Base-by-base conservation (phyloP, 2,797 vertebrate species). In the Cottoperca gobio region DNA sequence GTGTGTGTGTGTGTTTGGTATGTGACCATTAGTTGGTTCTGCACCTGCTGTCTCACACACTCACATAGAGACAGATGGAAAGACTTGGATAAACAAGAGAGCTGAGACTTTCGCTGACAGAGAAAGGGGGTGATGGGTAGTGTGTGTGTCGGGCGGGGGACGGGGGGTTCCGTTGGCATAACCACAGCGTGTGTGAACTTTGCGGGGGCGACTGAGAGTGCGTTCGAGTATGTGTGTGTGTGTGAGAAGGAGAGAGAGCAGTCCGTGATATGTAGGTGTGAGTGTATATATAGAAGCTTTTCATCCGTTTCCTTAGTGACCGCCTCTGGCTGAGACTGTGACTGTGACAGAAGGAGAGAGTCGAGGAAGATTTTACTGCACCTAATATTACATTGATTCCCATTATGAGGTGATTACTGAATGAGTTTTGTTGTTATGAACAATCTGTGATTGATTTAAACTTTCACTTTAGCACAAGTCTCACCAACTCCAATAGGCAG, bases 281-380 rank as follows among this genome's bases (percentile, higher is more conserved):
- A 73, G 65, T 76, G n/a, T 91, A 87, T 89, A 89, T 91, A 88
- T 90, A 88, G 83, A 86, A 85, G 79, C 78, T 78, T 89, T 89
- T 91, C 85, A 88, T 82, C 85, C 83, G 88, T 90, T 90, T 89
- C 90, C 90, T 90, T 91, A 89, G 88, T 91, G 91, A 92, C 90
- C 82, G 89, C 62, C 76, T 85, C 76, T 21, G 71, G 75, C 83
- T 83, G 84, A 77, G 71, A 52, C 78, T 70, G 75, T 54, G 28
- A 73, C 35, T n/a, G n/a, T n/a, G n/a, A 33, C 24, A 61, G 31
- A 46, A 13, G 46, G 35, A 9, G 23, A 64, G 64, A 79, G 42
- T 2, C 24, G 54, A 57, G 40, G 19, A 60, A 54, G 24, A 24
- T 64, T 58, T 68, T n/a, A 58, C 10, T 37, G 37, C 58, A 35